These are phyloP conservation scores for Brachyalestes nurse DNA, from an alignment of 2,797 vertebrate species.

Conservation along the genomic window DNA sequence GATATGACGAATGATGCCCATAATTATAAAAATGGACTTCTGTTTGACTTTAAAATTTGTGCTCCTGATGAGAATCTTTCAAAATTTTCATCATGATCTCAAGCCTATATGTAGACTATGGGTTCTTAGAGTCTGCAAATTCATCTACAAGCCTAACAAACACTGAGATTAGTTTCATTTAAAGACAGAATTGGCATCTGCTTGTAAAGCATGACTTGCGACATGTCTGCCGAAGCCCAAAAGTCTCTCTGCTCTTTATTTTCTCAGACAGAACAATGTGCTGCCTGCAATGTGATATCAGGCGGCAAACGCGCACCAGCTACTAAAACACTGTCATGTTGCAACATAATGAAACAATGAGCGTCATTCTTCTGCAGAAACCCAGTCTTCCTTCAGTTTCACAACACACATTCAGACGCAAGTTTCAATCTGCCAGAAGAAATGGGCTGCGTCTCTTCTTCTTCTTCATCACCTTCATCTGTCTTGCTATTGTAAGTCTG, in stretches of 20 bases:
- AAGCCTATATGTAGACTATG: too few relatives aligned
- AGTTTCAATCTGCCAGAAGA: slow-evolving; percentile 18
- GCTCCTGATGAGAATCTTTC: too few relatives aligned
- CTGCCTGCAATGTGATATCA: slow-evolving; percentile 30
- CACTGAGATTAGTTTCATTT: slow-evolving; percentile 33
- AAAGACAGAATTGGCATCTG: slow-evolving; percentile 14
- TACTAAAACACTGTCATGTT: slow-evolving; percentile 41
- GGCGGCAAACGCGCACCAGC: slow-evolving; percentile 15
- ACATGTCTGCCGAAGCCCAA: background rate
- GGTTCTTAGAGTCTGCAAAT: too few relatives aligned
- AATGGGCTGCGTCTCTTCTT: background rate
- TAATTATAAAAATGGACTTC: too few relatives aligned
- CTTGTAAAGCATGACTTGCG: slow-evolving; percentile 34
- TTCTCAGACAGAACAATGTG: slow-evolving; percentile 4
- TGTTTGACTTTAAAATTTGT: too few relatives aligned
- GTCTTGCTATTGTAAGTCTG: background rate
- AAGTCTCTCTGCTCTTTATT: slow-evolving; percentile 9
- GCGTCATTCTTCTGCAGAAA: slow-evolving; percentile 32
- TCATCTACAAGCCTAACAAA: background rate
- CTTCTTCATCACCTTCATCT: background rate
- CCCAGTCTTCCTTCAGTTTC: slow-evolving; percentile 5
- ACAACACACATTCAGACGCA: background rate
- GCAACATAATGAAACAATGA: slow-evolving; percentile 43
- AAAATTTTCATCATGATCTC: too few relatives aligned
- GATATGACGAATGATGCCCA: too few relatives aligned